These are phyloP conservation scores for Malaclemys terrapin DNA, from an alignment of 2,113 vertebrate species.

Conservation along the genomic window DNA sequence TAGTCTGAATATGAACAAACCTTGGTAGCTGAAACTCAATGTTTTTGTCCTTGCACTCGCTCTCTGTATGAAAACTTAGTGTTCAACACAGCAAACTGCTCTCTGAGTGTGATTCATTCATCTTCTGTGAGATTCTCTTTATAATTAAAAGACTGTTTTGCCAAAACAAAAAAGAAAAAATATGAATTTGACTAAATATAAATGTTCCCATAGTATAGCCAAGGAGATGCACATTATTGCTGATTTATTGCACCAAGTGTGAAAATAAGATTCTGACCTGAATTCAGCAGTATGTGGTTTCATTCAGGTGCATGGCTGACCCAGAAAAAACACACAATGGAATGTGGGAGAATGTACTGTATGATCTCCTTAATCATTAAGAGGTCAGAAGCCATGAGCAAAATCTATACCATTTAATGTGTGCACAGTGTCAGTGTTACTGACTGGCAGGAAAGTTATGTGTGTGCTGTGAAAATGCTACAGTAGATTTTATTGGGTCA, in stretches of 20 bases:
- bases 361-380: rapidly evolving
- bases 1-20: background rate
- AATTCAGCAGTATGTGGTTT: background rate
- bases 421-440: background rate
- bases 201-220: background rate
- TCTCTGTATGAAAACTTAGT: background rate
- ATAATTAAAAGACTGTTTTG: background rate
- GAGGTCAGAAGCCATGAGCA: background rate
- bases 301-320: background rate
- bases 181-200: background rate
- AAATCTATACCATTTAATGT: background rate
- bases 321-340: background rate
- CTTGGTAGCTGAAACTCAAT: background rate
- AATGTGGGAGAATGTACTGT: background rate
- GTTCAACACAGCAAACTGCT: background rate
- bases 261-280: rapidly evolving
- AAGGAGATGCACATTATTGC: background rate
- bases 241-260: background rate
- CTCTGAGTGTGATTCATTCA: background rate
- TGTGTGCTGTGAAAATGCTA: rapidly evolving
- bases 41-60: background rate
- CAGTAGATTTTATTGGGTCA: background rate
- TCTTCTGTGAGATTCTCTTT: background rate
- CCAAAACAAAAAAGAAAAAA: background rate
- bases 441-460: background rate